Evolutionary conservation across 2,113 vertebrate species (phyloP), one percentile per base, ranked within the genome.

Genomic region (Rhea pennata): DNA sequence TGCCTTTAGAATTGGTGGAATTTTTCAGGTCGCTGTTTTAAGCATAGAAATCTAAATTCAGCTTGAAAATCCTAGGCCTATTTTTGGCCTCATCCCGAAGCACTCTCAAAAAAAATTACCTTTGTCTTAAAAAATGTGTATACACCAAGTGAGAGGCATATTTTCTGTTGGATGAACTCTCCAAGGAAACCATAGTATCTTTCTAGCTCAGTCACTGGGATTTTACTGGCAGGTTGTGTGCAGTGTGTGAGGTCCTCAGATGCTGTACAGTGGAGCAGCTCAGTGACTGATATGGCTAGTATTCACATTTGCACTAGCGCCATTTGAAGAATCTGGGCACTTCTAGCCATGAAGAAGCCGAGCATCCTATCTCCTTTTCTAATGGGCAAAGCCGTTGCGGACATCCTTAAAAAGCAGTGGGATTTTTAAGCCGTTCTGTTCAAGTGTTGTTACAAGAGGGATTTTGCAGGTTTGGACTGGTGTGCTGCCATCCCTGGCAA

Each of bases 401-500:
- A 65, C 2, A 0, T 72, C 87, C 93, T 94, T 95, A 93, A 95
- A 94, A 94, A 74, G 39, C 89, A 75, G 88, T 93, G 79, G 75
- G 87, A 90, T 44, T 88, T 94, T 91, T 86, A 64, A 92, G 70
- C 61, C 19, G 5, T 88, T 93, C 91, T 80, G 33, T 93, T 92
- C 31, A 33, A 93, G 62, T 67, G 72, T 95, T 96, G 78, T 91
- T 95, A 80, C n/a, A 88, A 90, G 85, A 90, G 65, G 59, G 75
- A 82, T 96, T 94, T 91, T 95, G 92, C 36, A 81, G 64, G 90
- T 54, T 75, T 93, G 81, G 81, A 70, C 71, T 85, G 88, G 74
- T 94, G 50, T 79, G 50, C 54, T 96, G 95, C 94, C 94, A 90
- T 95, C 84, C n/a, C 65, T 96, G 93, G 94, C 89, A 95, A 92